A percentile compares a stretch with the other conserved stretches of the same genome.
phyloP scores from a whole-genome alignment of 2,797 vertebrate genomes.

The Melanotaenia trifasciata region DNA sequence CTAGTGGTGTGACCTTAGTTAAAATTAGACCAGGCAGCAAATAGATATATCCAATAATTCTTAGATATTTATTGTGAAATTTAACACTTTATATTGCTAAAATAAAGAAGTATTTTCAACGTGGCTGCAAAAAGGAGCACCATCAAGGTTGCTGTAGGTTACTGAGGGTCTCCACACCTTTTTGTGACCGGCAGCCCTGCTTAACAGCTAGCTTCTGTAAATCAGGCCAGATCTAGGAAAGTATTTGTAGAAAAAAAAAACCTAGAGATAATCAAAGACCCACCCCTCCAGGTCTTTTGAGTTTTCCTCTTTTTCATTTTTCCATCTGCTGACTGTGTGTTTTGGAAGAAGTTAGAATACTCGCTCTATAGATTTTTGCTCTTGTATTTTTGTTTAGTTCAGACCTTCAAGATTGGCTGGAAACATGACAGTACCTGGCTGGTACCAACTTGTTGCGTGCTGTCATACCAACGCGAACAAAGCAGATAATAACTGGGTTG shows the following conservation, averaged over 20 bases:
- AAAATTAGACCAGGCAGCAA: neutral
- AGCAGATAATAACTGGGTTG: conserved; percentile 5
- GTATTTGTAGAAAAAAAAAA: neutral
- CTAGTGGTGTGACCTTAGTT: neutral
- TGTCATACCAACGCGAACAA: conserved; percentile 30
- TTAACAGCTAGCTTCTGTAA: neutral
- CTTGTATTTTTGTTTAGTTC: neutral
- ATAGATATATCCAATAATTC: neutral
- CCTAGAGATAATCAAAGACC: neutral
- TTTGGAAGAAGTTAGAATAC: conserved; percentile 2
- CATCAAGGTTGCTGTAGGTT: neutral
- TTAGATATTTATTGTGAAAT: neutral
- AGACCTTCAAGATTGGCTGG: neutral
- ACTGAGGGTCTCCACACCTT: neutral
- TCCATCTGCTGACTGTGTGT: neutral
- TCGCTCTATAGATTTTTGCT: neutral
- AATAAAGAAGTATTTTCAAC: neutral
- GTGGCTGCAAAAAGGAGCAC: neutral
- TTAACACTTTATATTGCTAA: neutral
- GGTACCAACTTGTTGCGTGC: conserved; percentile 47
- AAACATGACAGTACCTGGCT: conserved; percentile 25
- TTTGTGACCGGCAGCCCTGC: neutral
- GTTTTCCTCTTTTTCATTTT: neutral
- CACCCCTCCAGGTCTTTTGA: neutral
- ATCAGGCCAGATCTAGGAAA: neutral